Percentiles rank a stretch among this genome's conserved stretches.
Evolutionary conservation across 92 coral and sea anemone genomes (phyloP).

Genomic region (Palythoa heliodiscus): DNA sequence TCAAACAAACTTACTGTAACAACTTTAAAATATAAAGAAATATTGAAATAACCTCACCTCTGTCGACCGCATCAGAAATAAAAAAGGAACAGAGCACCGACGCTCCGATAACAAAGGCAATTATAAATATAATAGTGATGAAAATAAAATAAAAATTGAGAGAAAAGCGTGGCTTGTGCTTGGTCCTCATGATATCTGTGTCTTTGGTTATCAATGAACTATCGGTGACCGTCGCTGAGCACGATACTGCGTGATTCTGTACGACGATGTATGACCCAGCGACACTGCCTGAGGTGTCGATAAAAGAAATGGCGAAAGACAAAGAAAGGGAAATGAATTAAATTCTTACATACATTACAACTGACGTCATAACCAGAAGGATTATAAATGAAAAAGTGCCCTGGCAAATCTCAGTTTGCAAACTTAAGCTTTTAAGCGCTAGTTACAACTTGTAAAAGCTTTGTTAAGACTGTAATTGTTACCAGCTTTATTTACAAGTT

Average conservation of each 20-base stretch:
- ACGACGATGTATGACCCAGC: slow-evolving; percentile 44
- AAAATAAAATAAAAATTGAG: neutral
- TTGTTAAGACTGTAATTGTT: neutral
- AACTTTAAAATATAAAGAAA: neutral
- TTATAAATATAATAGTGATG: neutral
- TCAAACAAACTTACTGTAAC: slow-evolving; percentile 33
- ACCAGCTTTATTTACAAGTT: neutral
- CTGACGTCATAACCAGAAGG: slow-evolving; percentile 34
- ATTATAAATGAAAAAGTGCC: slow-evolving; percentile 26
- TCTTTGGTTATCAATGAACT: slow-evolving; percentile 8
- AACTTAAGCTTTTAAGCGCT: slow-evolving; percentile 25
- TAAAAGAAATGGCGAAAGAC: slow-evolving; percentile 24
- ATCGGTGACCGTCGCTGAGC: slow-evolving; percentile 20
- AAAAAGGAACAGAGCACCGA: slow-evolving; percentile 30
- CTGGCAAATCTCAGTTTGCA: slow-evolving; percentile 36
- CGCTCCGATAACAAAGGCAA: neutral
- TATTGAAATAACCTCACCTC: slow-evolving; percentile 31
- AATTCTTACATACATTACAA: slow-evolving; percentile 39
- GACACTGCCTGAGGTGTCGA: slow-evolving; percentile 39
- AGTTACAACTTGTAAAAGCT: slow-evolving; percentile 9
- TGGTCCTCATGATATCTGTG: slow-evolving; percentile 5
- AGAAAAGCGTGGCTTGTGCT: neutral
- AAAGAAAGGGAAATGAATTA: slow-evolving; percentile 42
- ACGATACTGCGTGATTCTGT: slow-evolving; percentile 26
- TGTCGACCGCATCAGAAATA: slow-evolving; percentile 9